Conservation (phyloP, 2,113 vertebrate genomes). For the Vidua chalybeata region DNA sequence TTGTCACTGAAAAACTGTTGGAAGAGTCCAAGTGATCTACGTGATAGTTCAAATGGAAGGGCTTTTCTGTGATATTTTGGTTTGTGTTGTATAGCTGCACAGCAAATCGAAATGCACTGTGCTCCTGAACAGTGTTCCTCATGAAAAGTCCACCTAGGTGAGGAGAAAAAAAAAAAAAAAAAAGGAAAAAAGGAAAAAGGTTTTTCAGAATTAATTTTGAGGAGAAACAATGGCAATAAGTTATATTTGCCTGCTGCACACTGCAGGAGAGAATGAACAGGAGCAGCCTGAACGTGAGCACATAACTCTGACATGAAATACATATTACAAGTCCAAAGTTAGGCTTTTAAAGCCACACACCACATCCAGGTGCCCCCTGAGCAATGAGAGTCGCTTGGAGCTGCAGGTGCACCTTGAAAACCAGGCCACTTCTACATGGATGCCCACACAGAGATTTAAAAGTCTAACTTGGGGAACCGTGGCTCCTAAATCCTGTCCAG, state of each 20-base stretch:
- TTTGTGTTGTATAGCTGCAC: constrained; percentile 99
- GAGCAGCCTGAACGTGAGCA: neutral
- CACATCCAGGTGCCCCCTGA: neutral
- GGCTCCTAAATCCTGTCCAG: neutral
- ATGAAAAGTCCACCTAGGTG: constrained; percentile 95
- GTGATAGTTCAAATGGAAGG: constrained; percentile 98
- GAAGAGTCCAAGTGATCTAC: constrained; percentile 99
- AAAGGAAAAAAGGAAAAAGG: neutral
- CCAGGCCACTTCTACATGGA: neutral
- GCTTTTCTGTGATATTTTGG: constrained; percentile 98
- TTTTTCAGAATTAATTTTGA: neutral
- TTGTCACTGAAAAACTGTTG: constrained; percentile 99
- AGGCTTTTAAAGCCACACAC: neutral
- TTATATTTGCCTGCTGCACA: neutral
- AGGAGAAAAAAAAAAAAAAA: neutral
- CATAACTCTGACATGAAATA: neutral
- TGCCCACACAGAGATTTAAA: neutral
- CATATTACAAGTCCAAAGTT: neutral
- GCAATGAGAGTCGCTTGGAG: neutral
- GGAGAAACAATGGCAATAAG: neutral
- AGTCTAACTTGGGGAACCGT: neutral
- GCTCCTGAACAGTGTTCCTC: constrained; percentile 98
- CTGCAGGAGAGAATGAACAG: neutral
- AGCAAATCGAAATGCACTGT: constrained; percentile 98
- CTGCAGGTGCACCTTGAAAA: neutral